Conservation (phyloP, 2,113 vertebrate species). For the Leucoraja erinaceus region DNA sequence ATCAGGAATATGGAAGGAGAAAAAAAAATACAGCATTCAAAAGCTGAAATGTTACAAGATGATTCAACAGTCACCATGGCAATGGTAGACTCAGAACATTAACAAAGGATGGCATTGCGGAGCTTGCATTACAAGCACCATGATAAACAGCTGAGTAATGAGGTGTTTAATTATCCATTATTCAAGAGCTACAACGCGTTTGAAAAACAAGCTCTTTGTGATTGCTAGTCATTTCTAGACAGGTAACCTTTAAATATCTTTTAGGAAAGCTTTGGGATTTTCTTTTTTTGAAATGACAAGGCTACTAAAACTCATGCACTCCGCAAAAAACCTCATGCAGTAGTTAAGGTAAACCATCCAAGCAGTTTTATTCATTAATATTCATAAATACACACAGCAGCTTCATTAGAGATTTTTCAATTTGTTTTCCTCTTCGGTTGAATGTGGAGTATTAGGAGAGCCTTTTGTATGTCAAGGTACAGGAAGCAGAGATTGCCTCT, state of each 20-base stretch:
- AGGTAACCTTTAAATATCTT: constrained; percentile 66
- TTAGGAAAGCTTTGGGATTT: constrained; percentile 76
- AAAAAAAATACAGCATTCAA: constrained; percentile 44
- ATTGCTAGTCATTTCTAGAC: constrained; percentile 42
- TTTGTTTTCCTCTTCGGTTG: constrained; percentile 82
- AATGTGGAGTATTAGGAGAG: constrained; percentile 92
- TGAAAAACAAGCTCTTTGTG: constrained; percentile 45
- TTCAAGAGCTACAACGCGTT: constrained; percentile 62
- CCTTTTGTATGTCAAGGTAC: constrained; percentile 79
- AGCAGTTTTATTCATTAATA: constrained; percentile 99
- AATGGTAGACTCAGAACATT: constrained; percentile 49
- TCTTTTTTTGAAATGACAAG: constrained; percentile 78
- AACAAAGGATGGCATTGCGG: constrained; percentile 51
- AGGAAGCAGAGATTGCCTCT: constrained; percentile 73
- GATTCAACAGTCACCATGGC: constrained; percentile 55
- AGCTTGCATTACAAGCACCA: constrained; percentile 45
- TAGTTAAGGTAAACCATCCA: constrained; percentile 99
- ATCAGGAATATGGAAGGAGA: constrained; percentile 41
- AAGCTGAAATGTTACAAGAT: constrained; percentile 46
- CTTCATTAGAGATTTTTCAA: constrained; percentile 86
- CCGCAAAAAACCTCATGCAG: constrained; percentile 99
- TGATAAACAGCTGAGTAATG: constrained; percentile 44
- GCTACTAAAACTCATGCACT: constrained; percentile 96
- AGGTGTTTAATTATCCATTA: constrained; percentile 51
- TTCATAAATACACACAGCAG: constrained; percentile 99